Conservation (phyloP, 2,113 vertebrate genomes). For the Columba janthina region DNA sequence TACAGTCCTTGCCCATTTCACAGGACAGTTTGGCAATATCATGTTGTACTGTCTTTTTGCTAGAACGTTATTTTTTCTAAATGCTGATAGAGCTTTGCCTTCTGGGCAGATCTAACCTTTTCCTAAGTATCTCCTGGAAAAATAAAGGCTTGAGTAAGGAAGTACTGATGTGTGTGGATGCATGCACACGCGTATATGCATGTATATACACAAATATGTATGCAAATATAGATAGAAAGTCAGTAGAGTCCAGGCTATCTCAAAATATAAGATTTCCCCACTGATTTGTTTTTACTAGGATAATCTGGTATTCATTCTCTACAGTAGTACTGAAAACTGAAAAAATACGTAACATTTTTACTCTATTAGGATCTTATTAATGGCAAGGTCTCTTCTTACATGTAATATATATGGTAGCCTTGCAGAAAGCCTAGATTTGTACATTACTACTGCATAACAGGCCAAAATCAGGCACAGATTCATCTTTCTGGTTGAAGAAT, state of each 20-base stretch:
- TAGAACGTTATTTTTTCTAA: not conserved
- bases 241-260: not conserved
- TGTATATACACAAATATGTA: not conserved
- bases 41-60: not conserved
- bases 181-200: fast-evolving
- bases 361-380: not conserved
- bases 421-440: not conserved
- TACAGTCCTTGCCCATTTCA: not conserved
- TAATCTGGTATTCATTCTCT: not conserved
- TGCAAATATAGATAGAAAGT: not conserved
- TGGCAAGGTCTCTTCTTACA: not conserved
- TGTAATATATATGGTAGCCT: not conserved
- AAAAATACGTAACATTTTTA: not conserved
- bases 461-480: not conserved
- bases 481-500: not conserved
- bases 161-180: fast-evolving
- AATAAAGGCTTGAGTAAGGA: not conserved
- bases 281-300: not conserved
- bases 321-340: not conserved
- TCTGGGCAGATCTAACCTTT: not conserved
- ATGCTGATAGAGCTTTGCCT: not conserved
- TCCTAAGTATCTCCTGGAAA: not conserved
- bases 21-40: not conserved
- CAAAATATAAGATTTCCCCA: not conserved
- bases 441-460: not conserved